Conservation (phyloP, 53 echinoderm and acorn worm genomes). For the Arbacia lixula region DNA sequence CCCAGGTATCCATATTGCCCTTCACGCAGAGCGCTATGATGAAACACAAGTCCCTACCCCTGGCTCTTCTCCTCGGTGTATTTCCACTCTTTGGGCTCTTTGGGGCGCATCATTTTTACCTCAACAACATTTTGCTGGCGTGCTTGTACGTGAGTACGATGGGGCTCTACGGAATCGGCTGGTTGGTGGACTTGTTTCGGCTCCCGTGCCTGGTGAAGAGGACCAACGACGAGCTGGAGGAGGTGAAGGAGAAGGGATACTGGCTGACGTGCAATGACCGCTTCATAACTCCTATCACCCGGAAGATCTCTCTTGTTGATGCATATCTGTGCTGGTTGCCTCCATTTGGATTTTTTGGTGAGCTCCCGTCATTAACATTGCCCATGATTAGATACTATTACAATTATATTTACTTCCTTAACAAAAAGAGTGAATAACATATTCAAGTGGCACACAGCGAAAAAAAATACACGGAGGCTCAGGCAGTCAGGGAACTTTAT, state of each 20-base stretch:
- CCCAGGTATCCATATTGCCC: constrained; percentile 33
- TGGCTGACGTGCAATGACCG: not conserved
- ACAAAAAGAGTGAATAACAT: too few species aligned
- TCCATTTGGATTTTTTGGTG: constrained; percentile 62
- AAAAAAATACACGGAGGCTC: too few species aligned
- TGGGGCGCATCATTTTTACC: constrained; percentile 70
- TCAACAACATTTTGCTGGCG: constrained; percentile 11
- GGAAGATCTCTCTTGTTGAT: constrained; percentile 42
- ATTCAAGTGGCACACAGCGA: too few species aligned
- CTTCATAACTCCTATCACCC: not conserved
- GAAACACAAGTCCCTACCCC: not conserved
- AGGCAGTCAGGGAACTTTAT: too few species aligned
- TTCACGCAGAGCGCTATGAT: not conserved
- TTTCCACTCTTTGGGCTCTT: constrained; percentile 48
- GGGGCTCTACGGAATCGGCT: constrained; percentile 65
- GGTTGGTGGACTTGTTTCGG: constrained; percentile 68
- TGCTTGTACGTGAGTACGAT: constrained; percentile 42
- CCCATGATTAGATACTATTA: too few species aligned
- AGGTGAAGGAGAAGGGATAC: constrained; percentile 34
- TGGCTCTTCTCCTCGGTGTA: constrained; percentile 16
- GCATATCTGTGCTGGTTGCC: constrained; percentile 63
- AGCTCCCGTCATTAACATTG: too few species aligned
- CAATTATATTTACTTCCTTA: too few species aligned
- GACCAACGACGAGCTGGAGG: constrained; percentile 44
- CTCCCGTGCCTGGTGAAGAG: constrained; percentile 49